Percentiles rank a stretch among this genome's conserved stretches.
Evolutionary conservation across 2,113 vertebrate species (phyloP).

Genomic region (Sphyrna mokarran): DNA sequence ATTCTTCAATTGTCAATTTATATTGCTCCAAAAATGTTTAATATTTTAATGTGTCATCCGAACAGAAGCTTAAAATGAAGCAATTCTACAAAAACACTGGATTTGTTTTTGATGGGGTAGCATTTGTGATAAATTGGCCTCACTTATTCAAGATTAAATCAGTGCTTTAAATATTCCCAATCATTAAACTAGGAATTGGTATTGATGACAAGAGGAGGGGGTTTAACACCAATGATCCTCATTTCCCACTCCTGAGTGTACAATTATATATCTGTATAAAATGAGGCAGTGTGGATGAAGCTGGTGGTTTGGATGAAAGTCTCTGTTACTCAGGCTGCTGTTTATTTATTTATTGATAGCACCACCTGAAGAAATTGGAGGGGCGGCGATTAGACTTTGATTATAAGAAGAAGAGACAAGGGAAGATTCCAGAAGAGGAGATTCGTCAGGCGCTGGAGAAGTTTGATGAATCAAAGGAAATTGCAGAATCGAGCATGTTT

Average conservation of each 20-base stretch:
- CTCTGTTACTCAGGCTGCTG: neutral
- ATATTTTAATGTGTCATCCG: neutral
- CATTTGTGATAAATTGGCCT: neutral
- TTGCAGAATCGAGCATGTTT: constrained; percentile 97
- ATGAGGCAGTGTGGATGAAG: neutral
- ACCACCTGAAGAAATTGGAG: constrained; percentile 93
- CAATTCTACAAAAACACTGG: neutral
- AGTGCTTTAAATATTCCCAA: neutral
- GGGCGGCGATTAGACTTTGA: constrained; percentile 94
- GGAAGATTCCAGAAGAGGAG: constrained; percentile 87
- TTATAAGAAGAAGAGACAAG: constrained; percentile 97
- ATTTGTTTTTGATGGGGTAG: neutral
- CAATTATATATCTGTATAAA: too few species aligned
- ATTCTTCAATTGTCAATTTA: neutral
- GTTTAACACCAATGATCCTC: neutral
- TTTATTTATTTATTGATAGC: constrained; percentile 54
- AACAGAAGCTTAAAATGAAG: neutral
- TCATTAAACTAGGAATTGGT: neutral
- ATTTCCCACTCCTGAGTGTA: too few species aligned
- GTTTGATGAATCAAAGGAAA: constrained; percentile 94
- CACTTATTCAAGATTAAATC: neutral
- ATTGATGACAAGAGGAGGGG: neutral
- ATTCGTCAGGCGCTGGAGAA: constrained; percentile 92
- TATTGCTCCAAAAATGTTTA: neutral
- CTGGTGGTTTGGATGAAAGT: neutral